Percentiles rank a stretch among this genome's conserved stretches.
Conservation (phyloP, 2,113 vertebrate genomes). For the Vidua macroura region DNA sequence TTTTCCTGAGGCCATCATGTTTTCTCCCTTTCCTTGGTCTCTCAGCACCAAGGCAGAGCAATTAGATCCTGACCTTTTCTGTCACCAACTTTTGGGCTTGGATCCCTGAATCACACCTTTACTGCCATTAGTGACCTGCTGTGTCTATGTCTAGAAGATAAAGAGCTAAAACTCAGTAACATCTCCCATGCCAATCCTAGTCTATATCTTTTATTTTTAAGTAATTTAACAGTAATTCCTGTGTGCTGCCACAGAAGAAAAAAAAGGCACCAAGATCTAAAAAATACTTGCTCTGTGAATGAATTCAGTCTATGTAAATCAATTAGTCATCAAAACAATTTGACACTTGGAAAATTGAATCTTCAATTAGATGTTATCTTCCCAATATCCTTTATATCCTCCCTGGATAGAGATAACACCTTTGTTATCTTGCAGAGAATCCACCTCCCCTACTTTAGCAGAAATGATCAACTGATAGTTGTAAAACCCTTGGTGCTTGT, state of each 20-base stretch:
- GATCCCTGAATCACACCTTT: not conserved
- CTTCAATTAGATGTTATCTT: conserved; percentile 78
- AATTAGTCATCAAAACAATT: conserved; percentile 77
- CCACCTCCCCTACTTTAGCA: conserved; percentile 79
- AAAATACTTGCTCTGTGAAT: conserved; percentile 40
- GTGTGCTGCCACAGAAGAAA: not conserved
- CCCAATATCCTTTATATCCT: conserved; percentile 79
- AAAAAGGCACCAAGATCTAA: not conserved
- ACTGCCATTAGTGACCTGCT: not conserved
- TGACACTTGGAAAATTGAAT: conserved; percentile 70
- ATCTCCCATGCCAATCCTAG: not conserved
- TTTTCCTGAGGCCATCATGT: not conserved
- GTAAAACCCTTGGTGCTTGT: conserved; percentile 77
- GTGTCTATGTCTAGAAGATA: not conserved
- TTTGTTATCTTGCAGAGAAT: conserved; percentile 79
- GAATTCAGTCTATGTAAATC: conserved; percentile 69
- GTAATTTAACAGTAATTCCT: not conserved
- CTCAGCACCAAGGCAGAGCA: not conserved
- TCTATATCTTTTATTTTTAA: not conserved
- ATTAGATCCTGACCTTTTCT: conserved; percentile 16
- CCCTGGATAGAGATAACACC: conserved; percentile 77
- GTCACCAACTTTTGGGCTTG: not conserved
- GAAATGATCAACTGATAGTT: conserved; percentile 85
- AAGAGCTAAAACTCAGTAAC: not conserved
- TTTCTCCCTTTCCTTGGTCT: not conserved